Evolutionary conservation across 2,113 vertebrate genomes (phyloP), one percentile per base, ranked within the genome.

Genomic region (Prunella fulvescens): DNA sequence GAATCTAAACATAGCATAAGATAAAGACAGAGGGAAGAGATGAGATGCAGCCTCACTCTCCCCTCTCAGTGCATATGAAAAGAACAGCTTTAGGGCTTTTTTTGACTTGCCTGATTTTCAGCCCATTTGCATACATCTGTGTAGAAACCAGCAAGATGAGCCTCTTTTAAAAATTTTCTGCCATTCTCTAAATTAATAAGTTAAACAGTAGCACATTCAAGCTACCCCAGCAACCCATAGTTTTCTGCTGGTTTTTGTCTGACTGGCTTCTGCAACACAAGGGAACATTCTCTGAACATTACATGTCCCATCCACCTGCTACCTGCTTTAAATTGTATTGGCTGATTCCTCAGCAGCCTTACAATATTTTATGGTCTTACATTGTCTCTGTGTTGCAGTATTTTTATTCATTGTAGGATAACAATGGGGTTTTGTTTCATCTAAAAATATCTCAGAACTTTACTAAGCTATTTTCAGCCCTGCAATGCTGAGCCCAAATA

Each of bases 11-110:
- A 96, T 97, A 94, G 96, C 95, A 88, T 73, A 76, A 95, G 92
- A 96, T 96, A 96, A 97, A 97, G 95, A 96, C 92, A 83, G 95
- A 96, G 93, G 92, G 86, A 95, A 96, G 94, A 92, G 90, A 88
- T 94, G 92, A 96, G 92, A 71, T 95, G 64, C 90, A 92, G 92
- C 92, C 61, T n/a, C 69, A 93, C 93, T 93, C 85, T 92, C 90
- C 83, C 67, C 86, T 70, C 87, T 90, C 89, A 78, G 50, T 50
- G 82, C 80, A 51, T 94, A 92, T 96, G 90, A 97, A 96, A 96
- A 96, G 93, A 95, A 92, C 93, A 96, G 90, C 93, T 96, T 95
- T 94, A 86, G 82, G 94, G 91, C 93, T 96, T 95, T 95, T 96
- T 96, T 90, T 96, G 92, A 90, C 93, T 97, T 93, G 96, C 92